Evolutionary conservation across 2,888 invertebrate species (phyloP).

Genomic region (Agriopis aurantiaria): DNA sequence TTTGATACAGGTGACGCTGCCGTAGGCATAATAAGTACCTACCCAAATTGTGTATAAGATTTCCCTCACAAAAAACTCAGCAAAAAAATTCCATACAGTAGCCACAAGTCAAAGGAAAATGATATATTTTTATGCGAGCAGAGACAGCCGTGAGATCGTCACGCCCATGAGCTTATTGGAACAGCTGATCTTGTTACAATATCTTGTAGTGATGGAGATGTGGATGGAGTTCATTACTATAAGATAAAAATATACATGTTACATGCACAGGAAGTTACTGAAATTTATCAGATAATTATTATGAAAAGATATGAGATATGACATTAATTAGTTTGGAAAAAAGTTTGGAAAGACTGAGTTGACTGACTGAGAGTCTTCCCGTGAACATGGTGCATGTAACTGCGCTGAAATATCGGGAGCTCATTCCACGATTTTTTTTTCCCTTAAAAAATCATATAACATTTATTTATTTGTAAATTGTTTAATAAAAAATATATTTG

Average conservation of each 20-base stretch:
- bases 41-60: neutral
- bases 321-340: too few species aligned
- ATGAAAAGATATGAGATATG: too few species aligned
- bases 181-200: conserved; percentile 45
- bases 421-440: too few species aligned
- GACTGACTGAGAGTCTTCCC: too few species aligned
- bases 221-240: conserved; percentile 6
- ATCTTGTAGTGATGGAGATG: conserved; percentile 15
- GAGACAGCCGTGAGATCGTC: conserved; percentile 41
- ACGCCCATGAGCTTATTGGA: conserved; percentile 42
- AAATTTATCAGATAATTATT: too few species aligned
- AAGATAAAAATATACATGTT: neutral
- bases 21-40: neutral
- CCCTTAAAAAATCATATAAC: too few species aligned
- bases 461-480: too few species aligned
- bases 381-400: too few species aligned
- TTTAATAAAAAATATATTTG: too few species aligned
- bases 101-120: conserved; percentile 14
- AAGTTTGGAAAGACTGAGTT: too few species aligned
- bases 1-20: conserved; percentile 21
- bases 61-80: conserved; percentile 8
- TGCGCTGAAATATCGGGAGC: too few species aligned
- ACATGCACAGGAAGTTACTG: too few species aligned
- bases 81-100: conserved; percentile 14
- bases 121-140: conserved; percentile 24